These are phyloP conservation scores for Napeogenes sylphis DNA, from an alignment of 2,888 invertebrate species.

Conservation along the genomic window DNA sequence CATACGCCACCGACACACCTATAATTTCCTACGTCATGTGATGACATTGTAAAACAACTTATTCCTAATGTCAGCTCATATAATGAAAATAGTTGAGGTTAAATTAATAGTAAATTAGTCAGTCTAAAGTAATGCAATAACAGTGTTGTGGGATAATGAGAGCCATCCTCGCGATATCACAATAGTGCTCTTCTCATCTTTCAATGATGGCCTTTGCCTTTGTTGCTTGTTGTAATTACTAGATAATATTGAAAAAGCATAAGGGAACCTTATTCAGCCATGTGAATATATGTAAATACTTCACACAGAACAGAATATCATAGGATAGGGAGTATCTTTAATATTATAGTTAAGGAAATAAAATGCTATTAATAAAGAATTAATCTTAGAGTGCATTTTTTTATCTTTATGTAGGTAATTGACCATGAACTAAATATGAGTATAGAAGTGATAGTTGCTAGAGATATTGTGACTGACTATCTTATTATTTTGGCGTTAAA, in stretches of 20 bases:
- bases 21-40: constrained; percentile 62
- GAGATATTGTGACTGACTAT: constrained; percentile 29
- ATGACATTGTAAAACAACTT: constrained; percentile 70
- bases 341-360: too few species aligned
- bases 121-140: constrained; percentile 71
- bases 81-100: constrained; percentile 73
- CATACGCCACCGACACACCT: constrained; percentile 54
- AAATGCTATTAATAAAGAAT: too few species aligned
- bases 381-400: constrained; percentile 17
- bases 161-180: constrained; percentile 43
- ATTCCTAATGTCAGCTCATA: constrained; percentile 65
- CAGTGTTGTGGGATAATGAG: constrained; percentile 55
- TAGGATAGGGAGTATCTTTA: too few species aligned
- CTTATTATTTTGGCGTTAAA: constrained; percentile 29
- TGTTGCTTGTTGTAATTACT: constrained; percentile 13
- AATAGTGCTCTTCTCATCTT: constrained; percentile 31
- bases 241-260: background rate
- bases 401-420: constrained; percentile 38
- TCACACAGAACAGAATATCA: too few species aligned
- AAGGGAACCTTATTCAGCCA: too few species aligned
- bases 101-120: constrained; percentile 74
- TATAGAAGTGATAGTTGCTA: constrained; percentile 17
- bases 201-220: constrained; percentile 11
- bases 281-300: too few species aligned
- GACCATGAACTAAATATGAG: constrained; percentile 52